Conservation (phyloP, 2,797 vertebrate species). For the Betta splendens region DNA sequence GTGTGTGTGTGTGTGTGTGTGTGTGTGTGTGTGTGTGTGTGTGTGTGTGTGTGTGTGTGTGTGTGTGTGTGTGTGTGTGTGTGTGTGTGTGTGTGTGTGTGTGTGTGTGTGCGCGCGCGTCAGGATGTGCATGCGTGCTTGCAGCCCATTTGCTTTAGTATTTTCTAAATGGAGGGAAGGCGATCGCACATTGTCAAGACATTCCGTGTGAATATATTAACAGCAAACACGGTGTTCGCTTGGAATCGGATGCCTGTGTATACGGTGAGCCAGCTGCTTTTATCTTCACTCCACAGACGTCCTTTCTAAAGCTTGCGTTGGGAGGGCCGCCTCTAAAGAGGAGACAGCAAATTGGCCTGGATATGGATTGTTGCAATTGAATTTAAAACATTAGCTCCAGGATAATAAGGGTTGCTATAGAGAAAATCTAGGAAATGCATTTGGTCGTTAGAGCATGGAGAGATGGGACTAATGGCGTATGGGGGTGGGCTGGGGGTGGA, state of each 20-base stretch:
- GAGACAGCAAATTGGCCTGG: constrained; percentile 77
- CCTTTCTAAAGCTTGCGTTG: constrained; percentile 65
- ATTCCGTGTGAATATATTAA: constrained; percentile 58
- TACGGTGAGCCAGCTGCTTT: constrained; percentile 76
- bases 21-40: constrained; percentile 26
- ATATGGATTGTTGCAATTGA: constrained; percentile 80
- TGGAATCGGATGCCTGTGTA: constrained; percentile 48
- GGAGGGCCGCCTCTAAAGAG: constrained; percentile 65
- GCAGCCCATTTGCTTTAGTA: constrained; percentile 59
- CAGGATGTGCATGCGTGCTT: constrained; percentile 51
- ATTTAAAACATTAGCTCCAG: constrained; percentile 80
- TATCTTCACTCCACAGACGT: constrained; percentile 84
- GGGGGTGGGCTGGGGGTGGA: constrained; percentile 64
- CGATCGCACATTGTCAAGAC: constrained; percentile 56
- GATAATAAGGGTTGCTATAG: constrained; percentile 78
- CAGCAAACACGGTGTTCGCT: constrained; percentile 63
- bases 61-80: constrained; percentile 37
- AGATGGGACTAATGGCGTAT: constrained; percentile 78
- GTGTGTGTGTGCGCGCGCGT: constrained; percentile 26
- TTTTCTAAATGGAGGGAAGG: constrained; percentile 70
- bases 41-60: constrained; percentile 45
- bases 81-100: constrained; percentile 11
- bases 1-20: constrained; percentile 10
- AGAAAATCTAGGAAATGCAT: constrained; percentile 81
- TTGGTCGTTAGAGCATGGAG: constrained; percentile 73